Evolutionary conservation across 2,797 vertebrate species (phyloP).

Genomic region (Gymnothorax reevesii): DNA sequence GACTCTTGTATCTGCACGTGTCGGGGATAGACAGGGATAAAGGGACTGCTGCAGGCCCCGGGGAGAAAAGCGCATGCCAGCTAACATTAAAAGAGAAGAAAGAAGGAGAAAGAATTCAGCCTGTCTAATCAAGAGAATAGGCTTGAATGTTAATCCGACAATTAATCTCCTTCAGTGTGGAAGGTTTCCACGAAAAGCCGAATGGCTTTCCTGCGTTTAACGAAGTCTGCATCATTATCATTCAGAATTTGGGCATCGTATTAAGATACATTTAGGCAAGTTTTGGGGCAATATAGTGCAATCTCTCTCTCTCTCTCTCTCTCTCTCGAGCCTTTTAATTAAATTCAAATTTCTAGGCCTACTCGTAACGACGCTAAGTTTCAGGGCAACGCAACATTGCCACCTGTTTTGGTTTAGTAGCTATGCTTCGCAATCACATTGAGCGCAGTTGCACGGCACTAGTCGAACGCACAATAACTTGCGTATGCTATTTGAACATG

Average conservation of each 20-base stretch:
- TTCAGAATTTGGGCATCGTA: not conserved
- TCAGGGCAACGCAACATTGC: constrained; percentile 9
- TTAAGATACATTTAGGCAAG: not conserved
- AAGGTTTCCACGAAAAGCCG: constrained; percentile 27
- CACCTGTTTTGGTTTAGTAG: constrained; percentile 50
- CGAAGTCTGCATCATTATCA: not conserved
- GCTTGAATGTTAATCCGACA: constrained; percentile 39
- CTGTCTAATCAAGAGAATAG: constrained; percentile 33
- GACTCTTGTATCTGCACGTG: constrained; percentile 65
- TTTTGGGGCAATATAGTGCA: not conserved
- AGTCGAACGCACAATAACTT: constrained; percentile 34
- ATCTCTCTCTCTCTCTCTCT: not conserved
- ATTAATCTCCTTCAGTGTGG: constrained; percentile 36
- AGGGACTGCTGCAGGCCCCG: constrained; percentile 54
- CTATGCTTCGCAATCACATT: constrained; percentile 26
- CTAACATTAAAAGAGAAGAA: constrained; percentile 44
- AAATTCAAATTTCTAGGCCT: not conserved
- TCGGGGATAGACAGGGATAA: constrained; percentile 61
- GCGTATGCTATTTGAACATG: constrained; percentile 44
- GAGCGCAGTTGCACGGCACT: constrained; percentile 31
- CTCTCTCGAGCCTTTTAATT: not conserved
- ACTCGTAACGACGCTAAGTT: not conserved
- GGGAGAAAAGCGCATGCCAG: constrained; percentile 59
- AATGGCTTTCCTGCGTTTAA: not conserved
- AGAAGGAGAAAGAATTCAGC: constrained; percentile 22